Evolutionary conservation across 2,797 vertebrate genomes (phyloP), one percentile per base, ranked within the genome.

Genomic region (Tenualosa ilisha): DNA sequence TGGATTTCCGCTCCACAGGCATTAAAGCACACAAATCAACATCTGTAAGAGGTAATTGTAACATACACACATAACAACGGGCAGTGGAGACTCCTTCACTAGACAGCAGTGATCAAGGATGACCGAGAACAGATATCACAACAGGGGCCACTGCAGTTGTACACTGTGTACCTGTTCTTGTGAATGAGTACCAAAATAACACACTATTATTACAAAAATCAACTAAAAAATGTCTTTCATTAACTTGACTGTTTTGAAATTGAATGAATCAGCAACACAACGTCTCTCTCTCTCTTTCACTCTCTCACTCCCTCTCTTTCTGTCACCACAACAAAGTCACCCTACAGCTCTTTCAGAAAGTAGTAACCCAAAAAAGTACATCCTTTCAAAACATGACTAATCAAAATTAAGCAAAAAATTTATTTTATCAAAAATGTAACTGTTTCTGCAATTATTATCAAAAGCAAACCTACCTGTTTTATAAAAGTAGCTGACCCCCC

Each of bases 391-490:
- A 63, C 22, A 24, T 2, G 6, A 11, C 24, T 24, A 63, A 63
- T 63, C 5, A 59, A 59, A 59, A 49, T 8, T 17, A 54, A 54
- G 13, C 13, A 15, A 4, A 4, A 3, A 2, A 15, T 0, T 9
- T 17, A 54, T 51, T 51, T 1, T 3, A 51, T 9, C 50, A 56
- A 61, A n/a, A n/a, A 61, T 24, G 31, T n/a, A 24, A 63, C 59
- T 63, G 7, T 61, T 63, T 24, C n/a, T 24, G 11, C 6, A 24
- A 63, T 63, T 2, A 63, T 63, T 2, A 56, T 51, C 50, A 24
- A 63, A 63, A 63, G 59, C 59, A 7, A 88, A 91, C 87, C 87
- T 53, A 93, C 94, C 83, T 95, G 86, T 89, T 83, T 88, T 63
- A 49, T 83, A 82, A 85, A 82, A 83, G 82, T 37, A 72, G 83